Base-by-base conservation (phyloP, 2,797 vertebrate species). In the Hydrolagus colliei region DNA sequence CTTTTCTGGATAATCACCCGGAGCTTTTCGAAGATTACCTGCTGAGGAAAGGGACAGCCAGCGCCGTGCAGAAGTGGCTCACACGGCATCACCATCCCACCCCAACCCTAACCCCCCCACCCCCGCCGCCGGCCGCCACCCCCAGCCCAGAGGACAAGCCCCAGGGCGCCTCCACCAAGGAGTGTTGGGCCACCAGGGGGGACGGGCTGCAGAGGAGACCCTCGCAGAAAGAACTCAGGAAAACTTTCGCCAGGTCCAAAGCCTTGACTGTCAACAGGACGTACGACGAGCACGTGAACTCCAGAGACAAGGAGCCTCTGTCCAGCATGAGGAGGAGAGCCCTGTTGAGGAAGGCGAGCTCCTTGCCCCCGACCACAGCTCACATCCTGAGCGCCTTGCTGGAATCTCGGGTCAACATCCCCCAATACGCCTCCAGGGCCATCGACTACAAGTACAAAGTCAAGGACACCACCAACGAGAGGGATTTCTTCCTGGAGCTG, bases 371-470 rank as follows among this genome's bases (percentile, higher is more conserved):
- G 72, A 97, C 97, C 88, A 97, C 98, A 20, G 96, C 97, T 67
- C 97, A 97, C 93, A 98, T 98, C 87, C 95, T 99, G 88, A 99
- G 97, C 90, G 97, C 97, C 2, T 93, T 99, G 89, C 94, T 99
- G 88, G 98, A 99, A 92, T 99, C 98, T 61, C 94, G 97, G 86
- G 97, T 99, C 90, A 98, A 95, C 94, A 95, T 98, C 90, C 98
- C 98, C 75, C 98, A 97, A 89, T 98, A 97, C 85, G 96, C 97
- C n/a, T 96, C 97, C 87, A 96, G 96, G 0, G 98, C 97, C 77
- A 95, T 99, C 89, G 97, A 97, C 90, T 98, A 97, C 89, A 99
- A 99, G 90, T 98, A 97, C 90, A 95, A 97, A 92, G 96, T 98
- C 86, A 98, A 97, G 90, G 95, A 96, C n/a, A n/a, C n/a, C 87